Conservation (phyloP, 2,113 vertebrate species). For the Otolemur garnettii region DNA sequence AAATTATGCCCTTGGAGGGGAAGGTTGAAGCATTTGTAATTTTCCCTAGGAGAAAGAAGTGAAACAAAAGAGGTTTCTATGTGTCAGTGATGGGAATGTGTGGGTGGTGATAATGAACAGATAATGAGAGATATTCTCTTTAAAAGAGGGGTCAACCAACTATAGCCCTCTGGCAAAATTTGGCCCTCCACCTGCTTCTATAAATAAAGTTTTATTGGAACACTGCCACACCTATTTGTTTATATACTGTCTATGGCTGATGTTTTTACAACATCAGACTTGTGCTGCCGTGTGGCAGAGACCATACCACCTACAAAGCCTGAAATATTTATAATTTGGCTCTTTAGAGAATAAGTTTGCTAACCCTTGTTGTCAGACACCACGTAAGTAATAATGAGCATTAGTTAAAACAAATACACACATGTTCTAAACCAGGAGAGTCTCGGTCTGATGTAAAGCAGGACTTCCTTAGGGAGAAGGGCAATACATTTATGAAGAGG, state of each 20-base stretch:
- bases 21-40: not conserved
- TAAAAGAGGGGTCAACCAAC: too few species aligned
- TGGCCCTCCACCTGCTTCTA: not conserved
- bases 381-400: not conserved
- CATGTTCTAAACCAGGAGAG: not conserved
- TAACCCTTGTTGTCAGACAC: not conserved
- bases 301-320: not conserved
- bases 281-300: not conserved
- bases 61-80: not conserved
- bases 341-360: not conserved
- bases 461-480: not conserved
- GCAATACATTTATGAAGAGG: too few species aligned
- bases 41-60: not conserved
- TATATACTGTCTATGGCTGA: not conserved
- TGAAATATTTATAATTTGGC: not conserved
- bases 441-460: not conserved
- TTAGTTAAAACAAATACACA: not conserved
- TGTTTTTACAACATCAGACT: not conserved
- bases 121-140: not conserved
- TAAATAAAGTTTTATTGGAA: slow-evolving; percentile 63
- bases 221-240: not conserved
- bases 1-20: not conserved
- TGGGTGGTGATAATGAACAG: not conserved
- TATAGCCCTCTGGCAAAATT: not conserved
- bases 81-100: not conserved